Evolutionary conservation across 1,140 invertebrate species (phyloP), one percentile per base, ranked within the genome.

Genomic region (Nymphalis io): DNA sequence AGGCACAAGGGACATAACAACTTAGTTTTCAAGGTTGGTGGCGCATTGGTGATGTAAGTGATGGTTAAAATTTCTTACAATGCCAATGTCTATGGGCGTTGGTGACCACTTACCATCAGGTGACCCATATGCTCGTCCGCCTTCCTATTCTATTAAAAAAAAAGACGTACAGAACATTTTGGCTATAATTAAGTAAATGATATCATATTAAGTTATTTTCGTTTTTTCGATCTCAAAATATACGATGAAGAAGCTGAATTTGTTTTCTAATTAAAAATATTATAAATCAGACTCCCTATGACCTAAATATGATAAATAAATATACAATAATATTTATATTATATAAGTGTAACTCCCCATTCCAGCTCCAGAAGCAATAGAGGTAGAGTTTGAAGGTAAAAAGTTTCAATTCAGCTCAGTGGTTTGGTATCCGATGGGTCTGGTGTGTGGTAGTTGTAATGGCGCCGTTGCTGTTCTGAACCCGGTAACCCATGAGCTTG

Each of bases 381-480:
- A 48, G 0, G 78, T 91, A 8, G 57, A 63, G 1, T 61, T 86
- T 21, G 86, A 87, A 33, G 85, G 84, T 1, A 62, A 77, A 63
- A 48, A 69, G 20, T 88, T 83, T 85, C 72, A 72, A 6, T 12
- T 88, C 44, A 78, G 74, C 6, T 66, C 78, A 0, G 79, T 83
- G 60, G 20, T 21, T 15, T 87, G 78, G 78, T 68, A 61, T 23
- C 60, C 79, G 0, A 59, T 58, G 3, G 87, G 79, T 1, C n/a
- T 91, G 6, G 39, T 86, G 53, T 76, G 80, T n/a, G 89, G 86
- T 21, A 81, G 79, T 6, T 11, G 3, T 6, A 42, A 63, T 11
- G 89, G 90, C 2, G 82, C 71, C 2, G 76, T 90, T 1, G 89
- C 84, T 8, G n/a, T 87, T 12, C 48, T 90, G 13, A 68, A 78